phyloP scores from a whole-genome alignment of 2,797 vertebrate species.

The Varecia variegata region DNA sequence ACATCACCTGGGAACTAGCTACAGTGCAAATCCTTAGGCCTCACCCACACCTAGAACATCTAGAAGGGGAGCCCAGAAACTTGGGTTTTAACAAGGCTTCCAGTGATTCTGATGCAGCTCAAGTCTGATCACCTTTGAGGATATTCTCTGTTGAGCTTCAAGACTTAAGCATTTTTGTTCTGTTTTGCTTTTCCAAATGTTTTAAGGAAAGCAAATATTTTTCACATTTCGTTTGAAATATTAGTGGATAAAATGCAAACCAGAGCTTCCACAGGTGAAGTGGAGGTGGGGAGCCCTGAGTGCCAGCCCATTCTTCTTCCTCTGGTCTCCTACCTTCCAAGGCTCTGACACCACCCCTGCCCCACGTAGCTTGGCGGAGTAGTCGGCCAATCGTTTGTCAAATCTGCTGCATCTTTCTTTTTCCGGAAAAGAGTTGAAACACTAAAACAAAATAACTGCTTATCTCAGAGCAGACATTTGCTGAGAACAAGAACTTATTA shows the following conservation, averaged over 20 bases:
- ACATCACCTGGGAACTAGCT: not conserved
- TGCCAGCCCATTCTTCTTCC: not conserved
- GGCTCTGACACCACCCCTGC: not conserved
- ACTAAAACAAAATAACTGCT: not conserved
- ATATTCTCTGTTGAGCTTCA: not conserved
- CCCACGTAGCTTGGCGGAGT: not conserved
- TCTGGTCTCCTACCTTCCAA: not conserved
- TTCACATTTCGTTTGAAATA: not conserved
- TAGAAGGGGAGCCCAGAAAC: not conserved
- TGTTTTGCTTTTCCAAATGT: not conserved
- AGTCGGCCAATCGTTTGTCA: not conserved
- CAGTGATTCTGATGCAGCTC: not conserved
- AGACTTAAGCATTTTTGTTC: not conserved
- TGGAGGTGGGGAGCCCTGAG: not conserved
- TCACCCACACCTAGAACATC: not conserved
- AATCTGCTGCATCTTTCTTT: not conserved
- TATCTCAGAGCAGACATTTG: not conserved
- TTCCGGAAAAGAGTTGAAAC: not conserved
- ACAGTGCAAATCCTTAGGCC: not conserved
- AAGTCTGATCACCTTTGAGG: not conserved
- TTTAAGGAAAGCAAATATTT: constrained; percentile 3
- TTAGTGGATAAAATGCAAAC: not conserved
- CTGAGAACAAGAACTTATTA: not conserved
- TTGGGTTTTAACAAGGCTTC: not conserved
- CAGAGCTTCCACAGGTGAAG: not conserved